phyloP scores from a whole-genome alignment of 1,140 invertebrate species.

The Rhynchophorus ferrugineus region DNA sequence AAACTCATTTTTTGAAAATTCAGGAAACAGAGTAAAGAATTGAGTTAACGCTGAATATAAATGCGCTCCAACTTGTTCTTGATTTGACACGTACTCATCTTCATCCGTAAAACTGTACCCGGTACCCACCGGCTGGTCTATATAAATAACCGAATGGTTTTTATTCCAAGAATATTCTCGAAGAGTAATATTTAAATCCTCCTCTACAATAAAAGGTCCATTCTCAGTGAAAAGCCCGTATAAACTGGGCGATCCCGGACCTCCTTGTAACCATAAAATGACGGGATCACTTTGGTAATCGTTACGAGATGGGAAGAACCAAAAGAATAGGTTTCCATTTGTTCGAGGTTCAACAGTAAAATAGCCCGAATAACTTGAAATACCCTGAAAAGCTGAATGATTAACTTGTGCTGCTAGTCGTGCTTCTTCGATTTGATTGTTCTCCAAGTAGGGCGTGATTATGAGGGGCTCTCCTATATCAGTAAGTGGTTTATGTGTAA shows the following conservation, averaged over 20 bases:
- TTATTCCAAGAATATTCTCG: conserved; percentile 62
- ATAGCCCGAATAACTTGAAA: conserved; percentile 51
- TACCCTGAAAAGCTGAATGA: conserved; percentile 21
- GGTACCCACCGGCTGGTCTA: conserved; percentile 81
- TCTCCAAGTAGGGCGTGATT: conserved; percentile 45
- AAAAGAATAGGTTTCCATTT: conserved; percentile 66
- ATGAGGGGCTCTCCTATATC: conserved; percentile 38
- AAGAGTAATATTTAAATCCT: conserved; percentile 38
- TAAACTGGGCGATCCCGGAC: conserved; percentile 61
- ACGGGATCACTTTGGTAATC: conserved; percentile 49
- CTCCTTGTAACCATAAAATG: conserved; percentile 66
- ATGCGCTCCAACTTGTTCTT: conserved; percentile 57
- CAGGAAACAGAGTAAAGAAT: conserved; percentile 64
- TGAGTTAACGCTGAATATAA: conserved; percentile 58
- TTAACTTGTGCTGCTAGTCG: conserved; percentile 1
- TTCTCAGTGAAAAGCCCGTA: conserved; percentile 66
- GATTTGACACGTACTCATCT: conserved; percentile 53
- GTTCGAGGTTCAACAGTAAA: conserved; percentile 59
- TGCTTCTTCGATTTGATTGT: conserved; percentile 41
- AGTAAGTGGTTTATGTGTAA: background rate
- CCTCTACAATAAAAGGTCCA: conserved; percentile 49
- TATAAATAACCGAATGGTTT: conserved; percentile 66
- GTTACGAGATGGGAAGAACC: conserved; percentile 62
- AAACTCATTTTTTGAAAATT: conserved; percentile 57
- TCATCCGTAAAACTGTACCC: conserved; percentile 62